Evolutionary conservation across 2,888 invertebrate genomes (phyloP), one percentile per base, ranked within the genome.

Genomic region (Gari tellinella): DNA sequence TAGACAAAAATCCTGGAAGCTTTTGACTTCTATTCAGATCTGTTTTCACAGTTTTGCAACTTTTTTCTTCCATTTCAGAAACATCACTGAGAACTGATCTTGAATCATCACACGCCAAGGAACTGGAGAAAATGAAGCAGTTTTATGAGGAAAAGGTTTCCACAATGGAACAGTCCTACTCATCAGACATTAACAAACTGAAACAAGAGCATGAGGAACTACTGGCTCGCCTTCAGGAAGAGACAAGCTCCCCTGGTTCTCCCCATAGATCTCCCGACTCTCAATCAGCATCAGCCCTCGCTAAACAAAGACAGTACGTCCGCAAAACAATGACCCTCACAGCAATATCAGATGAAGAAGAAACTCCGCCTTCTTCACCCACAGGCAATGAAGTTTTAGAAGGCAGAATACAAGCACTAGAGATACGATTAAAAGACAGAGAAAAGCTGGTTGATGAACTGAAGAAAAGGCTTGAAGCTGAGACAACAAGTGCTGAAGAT

Each of bases 61-160:
- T 31, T 31, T 31, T 31, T 10, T 31, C 31, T 7, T 31, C 31
- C 31, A 31, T 31, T 75, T 60, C 74, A 80, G 77, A 79, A 60
- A 62, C 79, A 53, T 67, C 72, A 17, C 51, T 73, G 53, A 57
- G 64, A 26, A 41, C 63, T 15, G 60, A 48, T 43, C 41, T 79
- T 26, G 68, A 68, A n/a, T 77, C 80, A n/a, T 52, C 78, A 12
- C 82, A 82, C 51, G 62, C 76, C 3, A 77, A 76, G 31, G 81
- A 84, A 64, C 49, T 83, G 21, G 78, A 78, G 19, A 78, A 84
- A n/a, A 68, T 88, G 53, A 81, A 75, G 43, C 58, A 75, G 25
- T 75, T 75, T 51, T 88, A 85, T 46, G 85, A 84, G 61, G 74
- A 64, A 40, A 80, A 77, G 58, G 72, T 85, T 8, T 26, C 81